phyloP scores from a whole-genome alignment of 1,140 invertebrate species.

The Drosophila serrata region DNA sequence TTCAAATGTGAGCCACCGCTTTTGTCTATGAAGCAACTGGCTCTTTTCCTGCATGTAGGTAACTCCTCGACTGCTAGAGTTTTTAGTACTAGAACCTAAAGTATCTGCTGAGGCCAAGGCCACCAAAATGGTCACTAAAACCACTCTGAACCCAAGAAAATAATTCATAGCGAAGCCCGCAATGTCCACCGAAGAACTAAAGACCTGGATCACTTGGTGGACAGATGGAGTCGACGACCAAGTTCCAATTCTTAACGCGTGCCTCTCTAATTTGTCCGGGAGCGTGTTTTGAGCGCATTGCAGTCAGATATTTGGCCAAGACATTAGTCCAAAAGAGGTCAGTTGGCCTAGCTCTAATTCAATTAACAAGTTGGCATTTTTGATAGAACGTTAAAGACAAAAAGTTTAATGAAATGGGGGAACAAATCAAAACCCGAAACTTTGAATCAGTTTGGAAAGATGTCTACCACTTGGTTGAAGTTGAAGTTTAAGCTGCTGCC shows the following conservation, averaged over 20 bases:
- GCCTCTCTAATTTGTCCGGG: slow-evolving; percentile 46
- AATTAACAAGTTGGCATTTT: slow-evolving; percentile 65
- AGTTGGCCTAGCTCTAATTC: slow-evolving; percentile 59
- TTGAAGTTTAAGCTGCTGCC: slow-evolving; percentile 17
- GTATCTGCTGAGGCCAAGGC: background rate
- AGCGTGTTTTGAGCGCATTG: slow-evolving; percentile 31
- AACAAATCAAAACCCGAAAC: slow-evolving; percentile 40
- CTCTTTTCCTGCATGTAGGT: slow-evolving; percentile 57
- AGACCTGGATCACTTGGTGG: background rate
- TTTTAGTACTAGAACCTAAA: background rate
- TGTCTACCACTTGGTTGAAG: slow-evolving; percentile 52
- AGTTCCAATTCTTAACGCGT: slow-evolving; percentile 37
- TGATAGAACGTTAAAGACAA: slow-evolving; percentile 26
- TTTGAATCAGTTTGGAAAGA: slow-evolving; percentile 67
- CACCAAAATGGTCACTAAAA: slow-evolving; percentile 1
- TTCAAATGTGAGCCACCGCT: slow-evolving; percentile 71
- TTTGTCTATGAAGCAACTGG: slow-evolving; percentile 53
- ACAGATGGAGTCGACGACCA: background rate
- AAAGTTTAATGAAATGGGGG: slow-evolving; percentile 9
- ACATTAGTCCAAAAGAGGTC: slow-evolving; percentile 62
- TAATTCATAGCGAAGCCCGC: slow-evolving; percentile 42
- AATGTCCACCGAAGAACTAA: slow-evolving; percentile 13
- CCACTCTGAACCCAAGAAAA: slow-evolving; percentile 19
- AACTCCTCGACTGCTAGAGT: slow-evolving; percentile 19
- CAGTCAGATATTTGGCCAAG: slow-evolving; percentile 49